Evolutionary conservation across 2,888 invertebrate genomes (phyloP).

Genomic region (Patella ulyssiponensis): DNA sequence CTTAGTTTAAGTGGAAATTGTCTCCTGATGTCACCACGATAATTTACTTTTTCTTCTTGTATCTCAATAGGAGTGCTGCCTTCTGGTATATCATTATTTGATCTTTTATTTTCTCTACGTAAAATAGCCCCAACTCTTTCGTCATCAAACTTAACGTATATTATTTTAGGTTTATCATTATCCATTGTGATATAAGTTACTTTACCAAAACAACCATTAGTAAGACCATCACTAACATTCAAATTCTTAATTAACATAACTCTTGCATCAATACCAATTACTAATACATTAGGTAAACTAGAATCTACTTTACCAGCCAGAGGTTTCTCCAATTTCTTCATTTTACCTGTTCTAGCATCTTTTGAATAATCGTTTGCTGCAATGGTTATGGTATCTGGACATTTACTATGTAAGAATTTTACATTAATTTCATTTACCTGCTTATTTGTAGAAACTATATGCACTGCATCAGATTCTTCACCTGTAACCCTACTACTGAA

Average conservation of each 20-base stretch:
- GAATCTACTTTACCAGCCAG: neutral
- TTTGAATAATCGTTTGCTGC: conserved; percentile 29
- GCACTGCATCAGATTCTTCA: conserved; percentile 24
- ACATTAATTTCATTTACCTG: conserved; percentile 28
- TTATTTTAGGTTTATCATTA: neutral
- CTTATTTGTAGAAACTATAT: conserved; percentile 32
- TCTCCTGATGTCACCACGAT: neutral
- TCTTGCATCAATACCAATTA: conserved; percentile 17
- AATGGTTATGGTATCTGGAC: conserved; percentile 18
- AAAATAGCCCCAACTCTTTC: conserved; percentile 3
- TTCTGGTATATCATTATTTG: neutral
- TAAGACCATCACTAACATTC: too few relatives aligned
- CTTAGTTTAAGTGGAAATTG: conserved; percentile 23
- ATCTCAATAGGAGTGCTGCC: neutral
- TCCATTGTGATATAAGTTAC: conserved; percentile 9
- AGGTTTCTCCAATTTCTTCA: neutral
- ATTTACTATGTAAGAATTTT: conserved; percentile 13
- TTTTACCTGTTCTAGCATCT: conserved; percentile 26
- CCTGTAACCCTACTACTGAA: conserved; percentile 22
- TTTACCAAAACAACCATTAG: conserved; percentile 28
- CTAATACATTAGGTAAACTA: conserved; percentile 13
- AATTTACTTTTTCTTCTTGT: conserved; percentile 10
- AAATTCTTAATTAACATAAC: conserved; percentile 7
- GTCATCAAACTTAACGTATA: conserved; percentile 21
- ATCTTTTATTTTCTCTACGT: neutral